phyloP scores from a whole-genome alignment of 2,888 invertebrate species.

The Parthenolecanium corni region DNA sequence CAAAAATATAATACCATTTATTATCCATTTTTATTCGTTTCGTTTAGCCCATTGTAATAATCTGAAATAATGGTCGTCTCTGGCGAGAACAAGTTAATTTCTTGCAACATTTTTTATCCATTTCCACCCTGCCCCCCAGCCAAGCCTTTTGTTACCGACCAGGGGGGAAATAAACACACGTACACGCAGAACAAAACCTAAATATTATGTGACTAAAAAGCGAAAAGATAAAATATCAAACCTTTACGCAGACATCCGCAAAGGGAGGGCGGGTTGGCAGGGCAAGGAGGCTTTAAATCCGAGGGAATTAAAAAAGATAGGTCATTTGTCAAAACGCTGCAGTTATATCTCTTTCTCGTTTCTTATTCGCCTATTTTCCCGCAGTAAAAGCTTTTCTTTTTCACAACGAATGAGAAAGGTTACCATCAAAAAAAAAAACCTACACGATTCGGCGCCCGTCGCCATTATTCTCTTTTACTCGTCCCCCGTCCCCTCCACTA shows the following conservation, averaged over 20 bases:
- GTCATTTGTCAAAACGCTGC: slow-evolving; percentile 28
- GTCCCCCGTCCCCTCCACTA: no score
- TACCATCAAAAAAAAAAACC: no score
- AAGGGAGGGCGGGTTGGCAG: no score
- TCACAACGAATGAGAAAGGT: no score
- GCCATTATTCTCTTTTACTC: slow-evolving; percentile 21
- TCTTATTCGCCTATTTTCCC: background rate
- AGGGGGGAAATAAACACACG: no score
- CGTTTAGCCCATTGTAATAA: slow-evolving; percentile 25
- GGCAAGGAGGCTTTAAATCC: slow-evolving; percentile 17
- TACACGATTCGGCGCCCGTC: slow-evolving; percentile 13
- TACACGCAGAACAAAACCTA: background rate
- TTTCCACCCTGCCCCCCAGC: background rate
- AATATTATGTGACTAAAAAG: no score
- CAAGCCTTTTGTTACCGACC: no score
- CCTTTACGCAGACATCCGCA: background rate
- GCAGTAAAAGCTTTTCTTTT: no score
- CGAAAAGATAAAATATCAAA: background rate
- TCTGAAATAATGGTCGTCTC: slow-evolving; percentile 24
- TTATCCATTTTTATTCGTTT: slow-evolving; percentile 28
- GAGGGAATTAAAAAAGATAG: slow-evolving; percentile 26
- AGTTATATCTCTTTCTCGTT: background rate
- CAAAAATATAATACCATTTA: slow-evolving; percentile 23
- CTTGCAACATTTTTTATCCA: slow-evolving; percentile 15
- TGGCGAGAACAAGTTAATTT: slow-evolving; percentile 26